Conservation (phyloP, 2,797 vertebrate species). For the Crocodylus rhombifer region DNA sequence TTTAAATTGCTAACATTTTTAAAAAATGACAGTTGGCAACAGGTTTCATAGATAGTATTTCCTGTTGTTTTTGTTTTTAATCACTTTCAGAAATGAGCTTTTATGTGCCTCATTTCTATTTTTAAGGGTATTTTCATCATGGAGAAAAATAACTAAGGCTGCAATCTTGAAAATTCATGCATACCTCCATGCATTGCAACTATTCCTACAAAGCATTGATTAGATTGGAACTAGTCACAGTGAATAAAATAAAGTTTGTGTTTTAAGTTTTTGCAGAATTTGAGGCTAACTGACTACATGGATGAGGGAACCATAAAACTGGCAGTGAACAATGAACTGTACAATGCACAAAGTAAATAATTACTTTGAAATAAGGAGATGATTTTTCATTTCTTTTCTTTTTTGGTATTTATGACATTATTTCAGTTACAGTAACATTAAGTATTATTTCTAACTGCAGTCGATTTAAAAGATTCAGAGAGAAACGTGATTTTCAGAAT, state of each 20-base stretch:
- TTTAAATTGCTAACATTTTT: neutral
- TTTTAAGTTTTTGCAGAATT: neutral
- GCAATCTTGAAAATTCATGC: neutral
- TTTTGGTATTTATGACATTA: neutral
- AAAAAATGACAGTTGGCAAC: constrained; percentile 11
- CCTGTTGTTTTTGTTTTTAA: constrained; percentile 8
- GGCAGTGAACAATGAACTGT: neutral
- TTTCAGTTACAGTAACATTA: neutral
- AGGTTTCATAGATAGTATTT: constrained; percentile 14
- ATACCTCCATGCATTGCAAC: fast-evolving
- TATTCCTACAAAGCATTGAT: fast-evolving
- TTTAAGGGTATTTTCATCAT: constrained; percentile 20
- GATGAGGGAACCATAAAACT: neutral
- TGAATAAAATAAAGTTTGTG: neutral
- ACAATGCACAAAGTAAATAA: neutral
- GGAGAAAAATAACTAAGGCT: constrained; percentile 19
- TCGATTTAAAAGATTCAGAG: neutral
- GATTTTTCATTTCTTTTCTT: neutral
- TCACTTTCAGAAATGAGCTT: constrained; percentile 11
- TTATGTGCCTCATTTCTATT: neutral
- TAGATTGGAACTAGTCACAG: fast-evolving
- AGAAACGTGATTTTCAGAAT: neutral
- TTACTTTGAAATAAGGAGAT: neutral
- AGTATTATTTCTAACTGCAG: neutral
- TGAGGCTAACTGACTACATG: neutral